These are phyloP conservation scores for Dione juno DNA, from an alignment of 2,888 invertebrate genomes.

Conservation along the genomic window DNA sequence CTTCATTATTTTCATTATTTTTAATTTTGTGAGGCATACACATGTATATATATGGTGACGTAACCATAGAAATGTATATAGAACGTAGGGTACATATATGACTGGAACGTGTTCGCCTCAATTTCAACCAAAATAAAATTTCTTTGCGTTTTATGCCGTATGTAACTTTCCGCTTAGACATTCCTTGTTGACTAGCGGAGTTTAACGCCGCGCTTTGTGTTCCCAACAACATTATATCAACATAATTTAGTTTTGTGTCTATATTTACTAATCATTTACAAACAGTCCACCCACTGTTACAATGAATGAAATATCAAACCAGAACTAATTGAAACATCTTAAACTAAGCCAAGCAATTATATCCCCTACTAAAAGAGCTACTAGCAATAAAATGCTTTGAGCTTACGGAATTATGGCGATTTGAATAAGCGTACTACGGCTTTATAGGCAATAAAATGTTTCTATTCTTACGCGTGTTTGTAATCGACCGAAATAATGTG, in stretches of 20 bases:
- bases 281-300: slow-evolving; percentile 31
- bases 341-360: slow-evolving; percentile 23
- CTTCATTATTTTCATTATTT: neutral
- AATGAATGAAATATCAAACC: slow-evolving; percentile 41
- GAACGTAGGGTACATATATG: no score
- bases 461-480: slow-evolving; percentile 45
- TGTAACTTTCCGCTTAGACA: no score
- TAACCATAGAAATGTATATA: no score
- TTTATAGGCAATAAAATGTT: slow-evolving; percentile 49
- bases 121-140: no score
- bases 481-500: slow-evolving; percentile 40
- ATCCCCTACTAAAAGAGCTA: slow-evolving; percentile 12
- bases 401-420: slow-evolving; percentile 31
- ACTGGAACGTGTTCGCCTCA: no score
- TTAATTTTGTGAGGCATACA: no score
- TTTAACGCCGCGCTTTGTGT: no score
- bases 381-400: slow-evolving; percentile 27
- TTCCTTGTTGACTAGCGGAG: no score
- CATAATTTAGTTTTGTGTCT: slow-evolving; percentile 5
- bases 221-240: no score
- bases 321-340: slow-evolving; percentile 44
- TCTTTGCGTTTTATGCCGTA: no score
- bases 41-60: no score
- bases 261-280: slow-evolving; percentile 36
- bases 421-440: slow-evolving; percentile 44